Evolutionary conservation across 2,888 invertebrate species (phyloP).

Genomic region (Pseudeuparius sepicola): DNA sequence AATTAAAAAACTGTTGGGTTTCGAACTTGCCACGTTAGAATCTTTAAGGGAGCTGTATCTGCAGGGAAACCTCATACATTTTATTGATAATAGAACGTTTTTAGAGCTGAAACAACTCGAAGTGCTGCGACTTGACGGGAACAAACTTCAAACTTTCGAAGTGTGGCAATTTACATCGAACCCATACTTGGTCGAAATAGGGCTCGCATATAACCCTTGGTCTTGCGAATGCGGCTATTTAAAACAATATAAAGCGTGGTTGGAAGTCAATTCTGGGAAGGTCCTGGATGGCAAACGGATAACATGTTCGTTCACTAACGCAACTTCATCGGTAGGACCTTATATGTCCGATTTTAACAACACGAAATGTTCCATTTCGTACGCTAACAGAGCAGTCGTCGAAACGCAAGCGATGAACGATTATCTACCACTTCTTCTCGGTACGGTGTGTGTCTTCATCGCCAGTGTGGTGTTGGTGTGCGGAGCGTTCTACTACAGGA

Average conservation of each 20-base stretch:
- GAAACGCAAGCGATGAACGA: slow-evolving; percentile 72
- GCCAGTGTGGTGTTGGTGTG: slow-evolving; percentile 67
- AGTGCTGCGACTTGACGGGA: slow-evolving; percentile 75
- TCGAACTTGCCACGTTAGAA: slow-evolving; percentile 72
- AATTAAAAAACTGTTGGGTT: slow-evolving; percentile 68
- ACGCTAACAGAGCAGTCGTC: slow-evolving; percentile 62
- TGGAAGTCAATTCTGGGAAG: slow-evolving; percentile 68
- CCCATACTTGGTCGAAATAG: slow-evolving; percentile 79
- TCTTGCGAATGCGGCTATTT: slow-evolving; percentile 83
- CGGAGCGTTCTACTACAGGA: slow-evolving; percentile 70
- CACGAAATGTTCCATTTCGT: slow-evolving; percentile 59
- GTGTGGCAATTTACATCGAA: slow-evolving; percentile 79
- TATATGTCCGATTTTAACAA: slow-evolving; percentile 68
- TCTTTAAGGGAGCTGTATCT: slow-evolving; percentile 77
- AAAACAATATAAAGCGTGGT: slow-evolving; percentile 69
- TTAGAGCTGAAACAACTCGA: slow-evolving; percentile 69
- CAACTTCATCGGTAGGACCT: slow-evolving; percentile 59
- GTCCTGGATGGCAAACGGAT: slow-evolving; percentile 69
- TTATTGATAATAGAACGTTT: slow-evolving; percentile 80
- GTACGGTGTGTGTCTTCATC: slow-evolving; percentile 68
- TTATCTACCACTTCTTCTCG: slow-evolving; percentile 67
- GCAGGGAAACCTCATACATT: slow-evolving; percentile 73
- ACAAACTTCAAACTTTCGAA: slow-evolving; percentile 70
- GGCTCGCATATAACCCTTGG: slow-evolving; percentile 78
- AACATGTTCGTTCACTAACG: slow-evolving; percentile 65